phyloP scores from a whole-genome alignment of 2,113 vertebrate species.

The Oncorhynchus gorbuscha region DNA sequence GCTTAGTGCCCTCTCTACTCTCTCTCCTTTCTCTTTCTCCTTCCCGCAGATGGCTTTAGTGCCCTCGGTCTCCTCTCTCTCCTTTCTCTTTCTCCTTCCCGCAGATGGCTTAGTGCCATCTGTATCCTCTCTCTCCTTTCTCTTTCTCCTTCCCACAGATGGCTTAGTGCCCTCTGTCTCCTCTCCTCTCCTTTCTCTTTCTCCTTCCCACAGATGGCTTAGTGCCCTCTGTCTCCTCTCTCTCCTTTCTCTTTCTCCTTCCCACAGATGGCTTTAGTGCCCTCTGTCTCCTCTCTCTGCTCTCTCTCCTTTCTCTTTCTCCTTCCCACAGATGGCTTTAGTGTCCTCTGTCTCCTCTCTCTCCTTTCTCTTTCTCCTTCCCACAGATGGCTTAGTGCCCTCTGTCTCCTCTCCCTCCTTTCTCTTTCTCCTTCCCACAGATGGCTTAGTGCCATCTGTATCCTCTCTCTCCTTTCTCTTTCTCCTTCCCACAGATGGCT shows the following conservation, averaged over 20 bases:
- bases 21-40: too few species aligned
- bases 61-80: too few species aligned
- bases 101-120: neutral
- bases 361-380: neutral
- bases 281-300: too few species aligned
- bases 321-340: neutral
- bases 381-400: neutral
- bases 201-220: neutral
- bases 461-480: neutral
- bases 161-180: neutral
- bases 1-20: neutral
- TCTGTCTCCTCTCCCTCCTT: too few species aligned
- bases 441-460: neutral
- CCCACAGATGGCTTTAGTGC: neutral
- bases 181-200: too few species aligned
- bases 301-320: neutral
- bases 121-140: neutral
- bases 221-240: too few species aligned
- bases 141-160: too few species aligned
- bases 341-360: too few species aligned
- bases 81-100: neutral
- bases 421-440: too few species aligned
- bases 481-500: neutral
- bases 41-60: neutral
- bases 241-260: neutral